Evolutionary conservation across 2,888 invertebrate species (phyloP), one percentile per base, ranked within the genome.

Genomic region (Fabriciana adippe): DNA sequence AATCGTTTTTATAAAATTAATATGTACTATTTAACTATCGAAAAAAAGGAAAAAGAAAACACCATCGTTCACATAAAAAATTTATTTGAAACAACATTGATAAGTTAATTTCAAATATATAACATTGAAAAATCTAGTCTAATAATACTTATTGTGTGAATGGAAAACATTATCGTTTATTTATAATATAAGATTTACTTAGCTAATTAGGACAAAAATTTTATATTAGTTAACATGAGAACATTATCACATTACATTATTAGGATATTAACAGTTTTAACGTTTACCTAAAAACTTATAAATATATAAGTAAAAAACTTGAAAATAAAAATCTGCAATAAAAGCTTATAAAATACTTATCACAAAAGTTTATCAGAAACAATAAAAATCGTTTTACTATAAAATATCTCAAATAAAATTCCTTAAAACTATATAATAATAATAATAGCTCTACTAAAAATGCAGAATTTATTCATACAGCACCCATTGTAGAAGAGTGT

Each of bases 41-140:
- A 41, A 8, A 41, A 41, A 41, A 11, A 11, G 15, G 51, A 56
- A 47, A 59, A 41, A 57, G 48, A 70, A 62, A 62, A 54, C 47
- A 14, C 26, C 3, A 21, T 41, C 16, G 6, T 16, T 31, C n/a
- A n/a, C n/a, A n/a, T 55, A 35, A 67, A 55, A 31, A 55, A n/a
- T 72, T 70, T 70, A 68, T 64, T 70, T 51, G 54, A 50, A 55
- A 14, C 64, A 66, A 72, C 66, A 66, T 64, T 54, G 8, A 59
- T 59, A 61, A 18, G n/a, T 61, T 61, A 71, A 66, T 55, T 31
- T 6, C 56, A 55, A 50, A 64, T 55, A 35, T 60, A 53, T 56
- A 69, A 69, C 66, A 48, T n/a, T 53, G 21, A 70, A 63, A 68
- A 57, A 55, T 59, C 21, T 54, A 70, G 35, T 55, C 48, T 72